Evolutionary conservation across 2,888 invertebrate species (phyloP).

Genomic region (Sarcophaga variegata): DNA sequence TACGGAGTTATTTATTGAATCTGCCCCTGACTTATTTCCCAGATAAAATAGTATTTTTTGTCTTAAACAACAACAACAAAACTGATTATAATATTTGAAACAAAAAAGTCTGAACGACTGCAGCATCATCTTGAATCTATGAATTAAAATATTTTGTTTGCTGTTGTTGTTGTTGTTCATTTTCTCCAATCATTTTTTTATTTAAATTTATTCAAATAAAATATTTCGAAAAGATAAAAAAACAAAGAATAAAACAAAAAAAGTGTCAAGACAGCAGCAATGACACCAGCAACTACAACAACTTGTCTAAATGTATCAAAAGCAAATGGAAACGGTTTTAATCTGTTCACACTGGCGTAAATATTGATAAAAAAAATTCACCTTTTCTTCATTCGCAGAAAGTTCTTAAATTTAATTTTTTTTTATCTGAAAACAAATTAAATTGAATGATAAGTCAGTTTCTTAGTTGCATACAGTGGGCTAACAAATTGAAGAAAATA

Average conservation of each 20-base stretch:
- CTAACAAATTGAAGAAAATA: too few relatives aligned
- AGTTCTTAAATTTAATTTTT: too few relatives aligned
- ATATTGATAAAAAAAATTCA: too few relatives aligned
- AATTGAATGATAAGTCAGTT: too few relatives aligned
- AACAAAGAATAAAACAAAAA: not conserved
- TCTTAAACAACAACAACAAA: too few relatives aligned
- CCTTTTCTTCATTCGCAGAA: too few relatives aligned
- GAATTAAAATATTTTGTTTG: not conserved
- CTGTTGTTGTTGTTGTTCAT: not conserved
- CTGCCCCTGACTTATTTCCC: too few relatives aligned
- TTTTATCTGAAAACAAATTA: too few relatives aligned
- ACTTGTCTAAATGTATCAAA: not conserved
- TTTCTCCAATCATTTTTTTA: not conserved
- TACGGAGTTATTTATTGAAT: too few relatives aligned
- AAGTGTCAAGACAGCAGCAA: not conserved
- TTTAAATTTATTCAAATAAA: conserved; percentile 18
- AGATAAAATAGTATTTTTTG: too few relatives aligned
- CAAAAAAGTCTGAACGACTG: not conserved
- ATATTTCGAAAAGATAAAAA: not conserved
- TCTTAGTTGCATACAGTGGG: too few relatives aligned
- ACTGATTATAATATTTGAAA: not conserved
- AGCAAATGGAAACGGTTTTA: not conserved
- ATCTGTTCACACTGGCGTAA: conserved; percentile 10
- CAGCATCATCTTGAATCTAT: not conserved
- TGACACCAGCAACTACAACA: not conserved